Conservation (phyloP, 2,888 invertebrate species). For the Osmoderma eremita region DNA sequence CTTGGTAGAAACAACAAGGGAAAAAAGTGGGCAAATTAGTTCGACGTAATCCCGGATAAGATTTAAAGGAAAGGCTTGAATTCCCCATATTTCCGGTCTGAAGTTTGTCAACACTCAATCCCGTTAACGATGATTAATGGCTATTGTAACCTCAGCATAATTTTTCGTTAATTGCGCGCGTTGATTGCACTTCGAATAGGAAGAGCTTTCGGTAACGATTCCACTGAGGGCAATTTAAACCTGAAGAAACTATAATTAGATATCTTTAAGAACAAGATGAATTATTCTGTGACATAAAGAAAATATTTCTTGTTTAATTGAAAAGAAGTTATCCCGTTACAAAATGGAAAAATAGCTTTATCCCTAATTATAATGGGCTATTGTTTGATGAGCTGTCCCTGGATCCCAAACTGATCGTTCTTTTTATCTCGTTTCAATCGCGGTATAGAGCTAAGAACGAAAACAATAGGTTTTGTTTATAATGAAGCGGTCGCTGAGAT, state of each 20-base stretch:
- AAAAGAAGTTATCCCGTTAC: too few relatives aligned
- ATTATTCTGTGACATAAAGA: background rate
- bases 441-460: conserved; percentile 12
- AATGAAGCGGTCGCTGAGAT: conserved; percentile 47
- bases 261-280: background rate
- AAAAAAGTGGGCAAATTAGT: conserved; percentile 42
- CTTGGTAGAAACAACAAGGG: conserved; percentile 20
- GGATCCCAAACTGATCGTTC: background rate
- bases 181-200: conserved; percentile 33
- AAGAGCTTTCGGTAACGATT: background rate
- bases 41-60: conserved; percentile 46
- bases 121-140: conserved; percentile 43
- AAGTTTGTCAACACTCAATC: conserved; percentile 49
- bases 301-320: too few relatives aligned
- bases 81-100: conserved; percentile 48
- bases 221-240: background rate
- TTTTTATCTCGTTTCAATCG: conserved; percentile 31
- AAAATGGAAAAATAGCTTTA: conserved; percentile 2
- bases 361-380: background rate
- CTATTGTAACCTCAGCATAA: conserved; percentile 46
- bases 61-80: conserved; percentile 44
- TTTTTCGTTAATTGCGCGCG: conserved; percentile 44
- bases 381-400: conserved; percentile 48
- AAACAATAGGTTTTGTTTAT: conserved; percentile 46
- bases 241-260: conserved; percentile 10